Base-by-base conservation (phyloP, 2,113 vertebrate genomes). In the Papio anubis region DNA sequence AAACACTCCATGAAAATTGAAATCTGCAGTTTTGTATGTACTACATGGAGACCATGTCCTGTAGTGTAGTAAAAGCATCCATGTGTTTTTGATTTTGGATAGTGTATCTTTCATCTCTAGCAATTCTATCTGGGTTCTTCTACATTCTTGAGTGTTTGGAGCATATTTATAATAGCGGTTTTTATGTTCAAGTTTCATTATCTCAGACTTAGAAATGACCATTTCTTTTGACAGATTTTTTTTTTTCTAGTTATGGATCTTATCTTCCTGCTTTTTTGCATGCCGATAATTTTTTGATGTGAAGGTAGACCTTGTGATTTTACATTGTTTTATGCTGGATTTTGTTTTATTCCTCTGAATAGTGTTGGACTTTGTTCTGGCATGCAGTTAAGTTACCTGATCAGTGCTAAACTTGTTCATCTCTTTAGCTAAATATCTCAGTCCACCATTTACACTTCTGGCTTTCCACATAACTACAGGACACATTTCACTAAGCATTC, bases 1-100 rank as follows among this genome's bases (percentile, higher is more conserved):
- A 99, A 99, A 99, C 99, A 99, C 99, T 99, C 98, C 98, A 99
- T 99, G 98, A 99, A 99, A 99, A 99, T 99, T 99, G 57, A 59
- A 99, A 98, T 98, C 97, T 99, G 98, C 98, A 72, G 93, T 98
- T 99, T 98, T 98, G 90, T 94, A 98, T 94, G 98, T 97, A 98
- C 98, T 98, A 98, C 88, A 97, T 68, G 98, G 99, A 99, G 99
- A 99, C 98, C 99, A 99, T 99, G 99, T 99, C 99, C 99, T 98
- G 98, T 98, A 98, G 98, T 98, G 98, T 97, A 98, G 98, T 91
- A 98, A 98, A 0, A 0, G 97, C 98, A 38, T 76, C 43, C 30
- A 1, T 27, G 72, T 78, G 75, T 48, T 48, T 81, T 40, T 25
- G 25, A 27, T 81, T 57, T 57, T 14, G 55, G 13, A 8, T 16